Evolutionary conservation across 2,797 vertebrate species (phyloP), one percentile per base, ranked within the genome.

Genomic region (Limnodromus scolopaceus): DNA sequence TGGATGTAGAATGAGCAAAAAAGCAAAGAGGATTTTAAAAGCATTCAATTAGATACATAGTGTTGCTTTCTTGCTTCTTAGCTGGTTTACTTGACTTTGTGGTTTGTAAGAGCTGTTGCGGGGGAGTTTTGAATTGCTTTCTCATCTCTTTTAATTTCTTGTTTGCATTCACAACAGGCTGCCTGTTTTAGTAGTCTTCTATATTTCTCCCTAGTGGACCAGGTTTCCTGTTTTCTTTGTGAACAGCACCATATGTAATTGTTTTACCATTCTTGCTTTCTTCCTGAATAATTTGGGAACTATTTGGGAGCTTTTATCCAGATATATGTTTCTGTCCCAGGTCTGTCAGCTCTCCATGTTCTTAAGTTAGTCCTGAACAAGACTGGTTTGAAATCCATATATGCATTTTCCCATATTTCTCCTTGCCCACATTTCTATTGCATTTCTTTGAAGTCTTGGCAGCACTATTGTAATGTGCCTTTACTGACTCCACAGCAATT

Each of bases 141-240:
- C 54, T 80, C 84, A 55, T 93, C 34, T 87, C 85, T 93, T 83
- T 94, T 92, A 66, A 93, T 81, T 96, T 93, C 41, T 84, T 91
- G 63, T 92, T 96, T 87, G 88, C 84, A 61, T 79, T 96, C 71
- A 87, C 83, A 95, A 63, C 54, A 91, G 91, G 91, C 85, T 81
- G 92, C 68, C 92, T 97, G 92, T 80, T 97, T 83, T 91, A 93
- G 90, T 78, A 79, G 72, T 89, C 92, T 91, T 94, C 87, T 92
- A 9, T 92, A 68, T 87, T 96, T 87, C 83, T 89, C 95, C 81
- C 89, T 57, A 57, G 88, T 90, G 92, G 83, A 82, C 79, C 41
- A 2, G 58, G 69, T 93, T 97, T 98, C 96, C 97, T 97, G 92
- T 95, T 97, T 97, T 96, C 95, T 94, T 95, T 89, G 76, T 92